Base-by-base conservation (phyloP, 2,888 invertebrate genomes). In the Philereme vetulata region DNA sequence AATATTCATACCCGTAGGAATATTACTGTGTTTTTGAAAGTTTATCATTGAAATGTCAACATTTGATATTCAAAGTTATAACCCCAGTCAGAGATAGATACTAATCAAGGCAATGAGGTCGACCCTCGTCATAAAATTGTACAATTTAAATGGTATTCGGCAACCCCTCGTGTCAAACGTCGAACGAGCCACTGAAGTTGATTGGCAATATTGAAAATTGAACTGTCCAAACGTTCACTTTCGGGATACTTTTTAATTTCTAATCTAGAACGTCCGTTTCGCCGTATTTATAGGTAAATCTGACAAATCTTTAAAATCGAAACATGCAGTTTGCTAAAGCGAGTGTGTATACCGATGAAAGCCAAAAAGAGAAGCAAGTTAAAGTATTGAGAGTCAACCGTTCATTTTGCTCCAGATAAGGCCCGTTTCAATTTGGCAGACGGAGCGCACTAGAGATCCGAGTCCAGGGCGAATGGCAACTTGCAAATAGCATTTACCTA, bases 401-500 rank as follows among this genome's bases (percentile, higher is more conserved):
- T 82, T 81, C 81, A 85, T 86, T 85, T 85, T 78, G 80, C 79
- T 74, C 73, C 76, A 82, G 80, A 84, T 82, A 77, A 78, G 80
- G 76, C 77, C 68, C 76, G 80, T 83, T 86, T 85, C 86, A 88
- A 89, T 88, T 89, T 89, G 86, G 86, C 81, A 84, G 77, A 75
- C 72, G 70, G 79, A 81, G 82, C 80, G 80, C 79, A 77, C 81
- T 84, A 74, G 72, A 78, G 73, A 74, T 74, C 70, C 70, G 71
- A 77, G 72, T 78, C 76, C 75, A 75, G 74, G 74, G 78, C 77
- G 78, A 80, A 82, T 74, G 72, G 82, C 74, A 84, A 85, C 84
- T 86, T 83, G 84, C 85, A 86, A 87, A 90, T 86, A 85, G 82
- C 85, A 84, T 85, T 86, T 83, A 81, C 82, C 76, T 82, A 78